Evolutionary conservation across 2,113 vertebrate species (phyloP).

Genomic region (Onychostruthus taczanowskii): DNA sequence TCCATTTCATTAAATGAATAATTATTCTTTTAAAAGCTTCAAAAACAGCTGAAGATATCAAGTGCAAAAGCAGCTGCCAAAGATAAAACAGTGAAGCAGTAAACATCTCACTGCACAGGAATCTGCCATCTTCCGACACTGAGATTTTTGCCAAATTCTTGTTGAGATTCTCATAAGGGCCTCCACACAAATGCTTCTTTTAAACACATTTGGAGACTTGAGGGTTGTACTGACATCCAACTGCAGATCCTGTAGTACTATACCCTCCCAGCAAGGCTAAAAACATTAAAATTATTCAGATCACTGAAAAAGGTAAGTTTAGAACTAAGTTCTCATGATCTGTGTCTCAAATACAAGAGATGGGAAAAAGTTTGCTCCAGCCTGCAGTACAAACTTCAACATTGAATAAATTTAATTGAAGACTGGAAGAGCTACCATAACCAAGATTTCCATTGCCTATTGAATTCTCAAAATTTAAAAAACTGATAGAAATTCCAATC

Average conservation of each 20-base stretch:
- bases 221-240: constrained; percentile 57
- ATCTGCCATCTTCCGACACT: constrained; percentile 76
- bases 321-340: not conserved
- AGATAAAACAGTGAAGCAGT: constrained; percentile 63
- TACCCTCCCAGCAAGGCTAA: constrained; percentile 31
- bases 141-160: constrained; percentile 71
- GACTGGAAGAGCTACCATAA: not conserved
- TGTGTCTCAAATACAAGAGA: not conserved
- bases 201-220: constrained; percentile 39
- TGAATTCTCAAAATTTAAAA: not conserved
- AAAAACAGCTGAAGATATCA: constrained; percentile 61
- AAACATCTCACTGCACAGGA: constrained; percentile 79
- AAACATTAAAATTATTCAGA: constrained; percentile 59
- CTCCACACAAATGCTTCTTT: constrained; percentile 62
- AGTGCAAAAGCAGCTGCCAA: constrained; percentile 53
- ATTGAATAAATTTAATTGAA: not conserved
- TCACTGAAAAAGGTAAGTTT: not conserved
- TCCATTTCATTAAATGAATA: constrained; percentile 38
- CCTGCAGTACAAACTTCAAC: not conserved
- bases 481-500: not conserved
- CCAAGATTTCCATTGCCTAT: not conserved
- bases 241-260: constrained; percentile 18
- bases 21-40: constrained; percentile 63
- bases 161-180: constrained; percentile 60
- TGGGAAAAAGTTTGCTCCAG: not conserved